phyloP scores from a whole-genome alignment of 2,888 invertebrate genomes.

The Mimumesa dahlbomi region DNA sequence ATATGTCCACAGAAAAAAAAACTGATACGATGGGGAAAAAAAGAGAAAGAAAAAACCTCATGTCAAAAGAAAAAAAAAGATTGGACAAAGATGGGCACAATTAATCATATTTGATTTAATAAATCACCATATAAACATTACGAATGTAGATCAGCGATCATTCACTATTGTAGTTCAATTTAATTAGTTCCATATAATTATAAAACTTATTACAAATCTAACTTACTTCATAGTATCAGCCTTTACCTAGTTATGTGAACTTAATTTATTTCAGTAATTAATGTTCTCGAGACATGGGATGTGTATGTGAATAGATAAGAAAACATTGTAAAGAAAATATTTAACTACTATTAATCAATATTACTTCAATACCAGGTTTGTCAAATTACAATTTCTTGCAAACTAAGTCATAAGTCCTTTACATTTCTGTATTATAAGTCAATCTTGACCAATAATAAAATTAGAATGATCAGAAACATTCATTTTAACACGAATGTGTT shows the following conservation, averaged over 20 bases:
- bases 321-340: no score
- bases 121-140: slow-evolving; percentile 63
- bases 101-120: slow-evolving; percentile 78
- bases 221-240: slow-evolving; percentile 44
- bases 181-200: slow-evolving; percentile 18
- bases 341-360: no score
- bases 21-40: slow-evolving; percentile 79
- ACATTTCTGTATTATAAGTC: no score
- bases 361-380: no score
- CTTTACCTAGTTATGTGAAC: no score
- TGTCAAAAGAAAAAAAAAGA: slow-evolving; percentile 79
- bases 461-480: no score
- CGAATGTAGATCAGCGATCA: slow-evolving; percentile 70
- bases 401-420: no score
- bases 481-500: no score
- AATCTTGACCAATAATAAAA: no score
- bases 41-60: slow-evolving; percentile 75
- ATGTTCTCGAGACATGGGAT: slow-evolving; percentile 3
- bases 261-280: no score
- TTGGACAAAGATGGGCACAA: slow-evolving; percentile 80
- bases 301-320: slow-evolving; percentile 5
- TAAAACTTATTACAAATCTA: no score
- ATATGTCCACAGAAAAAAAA: slow-evolving; percentile 80
- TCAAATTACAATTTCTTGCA: no score
- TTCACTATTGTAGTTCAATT: slow-evolving; percentile 76